Evolutionary conservation across 2,797 vertebrate genomes (phyloP).

Genomic region (Amblyraja radiata): DNA sequence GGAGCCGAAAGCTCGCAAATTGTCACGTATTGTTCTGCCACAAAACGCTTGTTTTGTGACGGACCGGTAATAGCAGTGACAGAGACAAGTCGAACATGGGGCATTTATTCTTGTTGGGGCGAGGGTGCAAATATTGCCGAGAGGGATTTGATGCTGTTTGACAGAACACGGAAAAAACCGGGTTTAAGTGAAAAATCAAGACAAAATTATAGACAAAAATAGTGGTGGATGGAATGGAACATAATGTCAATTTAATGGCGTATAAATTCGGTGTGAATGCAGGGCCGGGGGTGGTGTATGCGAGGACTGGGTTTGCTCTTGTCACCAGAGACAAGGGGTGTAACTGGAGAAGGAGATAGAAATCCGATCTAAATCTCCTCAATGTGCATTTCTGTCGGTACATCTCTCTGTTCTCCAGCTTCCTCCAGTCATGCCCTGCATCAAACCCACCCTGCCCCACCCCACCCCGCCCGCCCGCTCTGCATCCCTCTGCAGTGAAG

Average conservation of each 20-base stretch:
- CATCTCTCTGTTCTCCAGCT: neutral
- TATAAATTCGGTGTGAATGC: neutral
- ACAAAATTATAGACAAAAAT: neutral
- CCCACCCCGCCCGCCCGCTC: neutral
- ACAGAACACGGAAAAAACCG: neutral
- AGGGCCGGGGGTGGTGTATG: neutral
- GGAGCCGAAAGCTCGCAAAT: no score
- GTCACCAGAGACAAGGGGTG: neutral
- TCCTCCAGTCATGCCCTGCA: neutral
- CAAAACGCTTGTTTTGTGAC: no score
- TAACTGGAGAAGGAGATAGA: neutral
- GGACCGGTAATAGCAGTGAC: neutral
- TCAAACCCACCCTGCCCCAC: neutral
- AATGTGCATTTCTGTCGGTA: neutral
- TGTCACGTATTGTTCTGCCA: no score
- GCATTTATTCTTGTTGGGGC: neutral
- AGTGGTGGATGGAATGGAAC: no score
- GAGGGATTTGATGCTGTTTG: neutral
- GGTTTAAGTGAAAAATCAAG: neutral
- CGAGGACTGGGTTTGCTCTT: neutral
- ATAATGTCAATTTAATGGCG: no score
- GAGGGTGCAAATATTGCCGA: neutral
- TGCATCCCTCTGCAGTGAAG: neutral
- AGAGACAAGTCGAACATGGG: neutral
- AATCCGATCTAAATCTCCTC: conserved; percentile 2